Conservation (phyloP, 2,888 invertebrate species). For the Harpagoxenus sublaevis region DNA sequence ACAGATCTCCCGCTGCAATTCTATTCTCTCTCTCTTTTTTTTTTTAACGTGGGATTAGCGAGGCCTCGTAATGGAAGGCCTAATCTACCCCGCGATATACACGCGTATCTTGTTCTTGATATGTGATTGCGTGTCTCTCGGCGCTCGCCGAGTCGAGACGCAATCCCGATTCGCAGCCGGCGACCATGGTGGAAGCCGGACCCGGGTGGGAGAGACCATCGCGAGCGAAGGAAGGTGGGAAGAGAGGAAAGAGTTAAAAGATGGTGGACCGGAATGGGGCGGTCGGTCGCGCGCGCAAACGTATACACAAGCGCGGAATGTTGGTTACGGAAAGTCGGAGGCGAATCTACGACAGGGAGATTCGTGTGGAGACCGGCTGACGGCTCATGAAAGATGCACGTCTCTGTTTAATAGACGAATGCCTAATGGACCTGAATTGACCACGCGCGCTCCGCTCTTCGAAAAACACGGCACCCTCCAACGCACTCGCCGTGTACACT, state of each 20-base stretch:
- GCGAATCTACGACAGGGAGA: neutral
- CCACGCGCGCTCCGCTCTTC: neutral
- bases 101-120: neutral
- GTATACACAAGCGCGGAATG: conserved; percentile 39
- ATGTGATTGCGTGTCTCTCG: conserved; percentile 26
- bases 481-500: neutral
- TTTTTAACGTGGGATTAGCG: neutral
- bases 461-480: neutral
- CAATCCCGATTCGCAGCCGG: conserved; percentile 38
- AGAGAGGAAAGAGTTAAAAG: conserved; percentile 60
- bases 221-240: conserved; percentile 42
- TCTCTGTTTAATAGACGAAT: neutral
- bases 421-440: too few species aligned
- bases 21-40: neutral
- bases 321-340: conserved; percentile 4
- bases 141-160: conserved; percentile 9
- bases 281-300: conserved; percentile 51
- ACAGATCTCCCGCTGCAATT: neutral
- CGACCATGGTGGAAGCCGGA: conserved; percentile 37
- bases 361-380: neutral
- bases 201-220: conserved; percentile 37
- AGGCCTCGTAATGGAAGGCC: neutral
- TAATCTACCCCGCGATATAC: neutral
- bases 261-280: conserved; percentile 65
- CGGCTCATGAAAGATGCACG: neutral